Base-by-base conservation (phyloP, 2,113 vertebrate genomes). In the Thunnus maccoyii region DNA sequence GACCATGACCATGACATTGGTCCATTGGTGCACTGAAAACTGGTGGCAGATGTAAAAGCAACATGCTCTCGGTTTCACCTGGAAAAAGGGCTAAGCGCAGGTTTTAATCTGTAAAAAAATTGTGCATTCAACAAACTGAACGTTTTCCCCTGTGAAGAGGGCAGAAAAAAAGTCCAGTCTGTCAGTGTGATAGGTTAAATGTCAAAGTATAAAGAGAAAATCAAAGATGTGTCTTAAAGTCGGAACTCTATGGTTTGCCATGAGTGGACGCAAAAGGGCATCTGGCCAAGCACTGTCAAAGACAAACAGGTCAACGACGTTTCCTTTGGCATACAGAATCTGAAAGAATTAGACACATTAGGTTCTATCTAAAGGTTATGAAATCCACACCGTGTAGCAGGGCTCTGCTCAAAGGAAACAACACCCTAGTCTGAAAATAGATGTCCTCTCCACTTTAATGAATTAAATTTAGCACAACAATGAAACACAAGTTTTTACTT, bases 201-300 rank as follows among this genome's bases (percentile, higher is more conserved):
- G 89, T 72, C 80, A 88, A 57, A 22, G 1, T 14, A 61, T 51
- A 54, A 85, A 54, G 63, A 30, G 18, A 67, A 78, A 50, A 71
- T 41, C 46, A 50, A 46, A 61, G 55, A 25, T 60, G 47, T 25
- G 20, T 36, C 62, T 81, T 36, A 20, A 55, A 78, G 62, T 70
- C 0, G 0, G 16, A 73, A 76, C 18, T 50, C 50, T 68, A 66
- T 57, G 73, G 61, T 75, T 55, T 61, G 20, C 61, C 47, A 30
- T 54, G 30, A 84, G 81, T 65, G 52, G 27, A 76, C 20, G 44
- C 56, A 18, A 91, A 92, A 91, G 85, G 84, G 71, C 86, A 90
- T 77, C 60, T 41, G 71, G 71, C 70, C 79, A 17, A 73, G 47
- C 14, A 10, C 51, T 86, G 86, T 76, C 66, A 76, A 58, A 84